Base-by-base conservation (phyloP, 2,888 invertebrate genomes). In the Cynaeus angustus region DNA sequence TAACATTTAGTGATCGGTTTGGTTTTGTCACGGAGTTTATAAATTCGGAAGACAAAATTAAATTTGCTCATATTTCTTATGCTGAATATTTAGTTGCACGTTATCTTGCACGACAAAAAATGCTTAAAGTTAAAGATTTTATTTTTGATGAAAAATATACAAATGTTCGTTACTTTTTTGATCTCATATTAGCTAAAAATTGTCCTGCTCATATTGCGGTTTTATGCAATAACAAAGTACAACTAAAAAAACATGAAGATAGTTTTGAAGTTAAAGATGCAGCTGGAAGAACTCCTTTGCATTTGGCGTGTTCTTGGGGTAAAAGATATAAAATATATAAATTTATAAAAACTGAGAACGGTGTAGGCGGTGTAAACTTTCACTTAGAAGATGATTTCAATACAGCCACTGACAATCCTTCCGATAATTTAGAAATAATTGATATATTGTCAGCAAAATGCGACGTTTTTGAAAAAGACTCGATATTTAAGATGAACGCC, bases 71-170 rank as follows among this genome's bases (percentile, higher is more conserved):
- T n/a, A 26, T 26, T 9, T 45, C 46, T 0, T 59, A 5, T 30
- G 43, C 45, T 9, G 59, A 59, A 13, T 59, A 59, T 28, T 59
- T 59, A 5, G 59, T 45, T 9, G 59, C 59, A 2, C 7, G 28
- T n/a, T 59, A 45, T 43, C 45, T 43, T 7, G 28, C 10, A 45
- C 1, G 45, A 43, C 12, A n/a, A n/a, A n/a, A n/a, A n/a, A n/a
- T 30, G 12, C 12, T 8, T 2, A 13, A 21, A 21, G 1, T 12
- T 1, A 16, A 56, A 38, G n/a, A 45, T 0, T n/a, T n/a, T n/a
- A n/a, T 59, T 0, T 13, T 10, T 14, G 4, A 10, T 2, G 59
- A 59, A n/a, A 30, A 46, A 1, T 45, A 14, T 8, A 45, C 12
- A 9, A 59, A 46, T n/a, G 26, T 46, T 12, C 12, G 26, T 1